Base-by-base conservation (phyloP, 2,113 vertebrate species). In the Ifrita kowaldi region DNA sequence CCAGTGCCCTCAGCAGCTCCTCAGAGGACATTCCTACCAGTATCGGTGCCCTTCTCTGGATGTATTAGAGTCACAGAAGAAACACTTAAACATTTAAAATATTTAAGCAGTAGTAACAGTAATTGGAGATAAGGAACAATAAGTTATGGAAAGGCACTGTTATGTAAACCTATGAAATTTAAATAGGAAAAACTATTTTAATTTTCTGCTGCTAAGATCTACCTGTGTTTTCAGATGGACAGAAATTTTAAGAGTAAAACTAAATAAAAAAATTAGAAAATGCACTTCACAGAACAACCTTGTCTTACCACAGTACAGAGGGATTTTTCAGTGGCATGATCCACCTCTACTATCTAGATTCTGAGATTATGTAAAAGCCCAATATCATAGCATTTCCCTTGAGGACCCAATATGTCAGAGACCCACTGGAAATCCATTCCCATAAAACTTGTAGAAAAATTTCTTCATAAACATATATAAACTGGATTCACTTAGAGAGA, bases 1-100 rank as follows among this genome's bases (percentile, higher is more conserved):
- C 20, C n/a, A 9, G 2, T 13, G 35, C 11, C 20, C 37, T 35
- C 42, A 46, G 35, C 2, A 0, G 1, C 23, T 76, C 46, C 23
- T 49, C 39, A 30, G 8, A 59, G 22, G 4, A 27, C 11, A 28
- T 33, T 26, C 7, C 32, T 32, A 8, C 13, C 14, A 77, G 59
- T 2, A 42, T 20, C 3, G 1, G 8, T 67, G 13, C 9, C 18
- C 53, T 62, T 23, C 24, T 77, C 22, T 4, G 52, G 10, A 52
- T 23, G 22, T 10, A 15, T 57, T 68, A 33, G 19, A 67, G 32
- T 26, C 24, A 62, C 10, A 9, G 50, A 64, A 73, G 21, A 81
- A 69, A 62, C 19, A 74, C n/a, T 47, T 55, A 47, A 55, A 33
- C 9, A 46, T 46, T 84, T 87, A 37, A 76, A 65, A 80, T 80